Percentiles rank a stretch among this genome's conserved stretches.
Conservation (phyloP, 2,113 vertebrate species). For the Ploceus nigricollis region DNA sequence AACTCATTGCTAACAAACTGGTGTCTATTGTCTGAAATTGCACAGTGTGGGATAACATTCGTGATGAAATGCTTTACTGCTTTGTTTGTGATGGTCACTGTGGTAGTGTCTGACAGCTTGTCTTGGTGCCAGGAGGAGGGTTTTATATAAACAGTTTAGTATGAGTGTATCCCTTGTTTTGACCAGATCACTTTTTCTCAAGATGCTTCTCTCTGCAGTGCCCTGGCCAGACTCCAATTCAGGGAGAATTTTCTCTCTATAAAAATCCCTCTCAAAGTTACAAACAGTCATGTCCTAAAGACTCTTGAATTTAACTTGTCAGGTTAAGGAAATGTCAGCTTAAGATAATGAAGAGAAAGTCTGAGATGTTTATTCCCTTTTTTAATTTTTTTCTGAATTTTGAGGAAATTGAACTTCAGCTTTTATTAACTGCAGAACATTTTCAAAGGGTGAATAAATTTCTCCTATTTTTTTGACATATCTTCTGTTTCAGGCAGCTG, state of each 20-base stretch:
- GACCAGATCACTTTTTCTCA: conserved; percentile 26
- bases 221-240: conserved; percentile 33
- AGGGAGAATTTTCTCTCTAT: conserved; percentile 45
- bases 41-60: conserved; percentile 49
- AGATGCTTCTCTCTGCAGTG: conserved; percentile 32
- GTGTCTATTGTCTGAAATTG: conserved; percentile 51
- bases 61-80: conserved; percentile 60
- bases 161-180: conserved; percentile 8
- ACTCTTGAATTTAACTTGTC: conserved; percentile 20
- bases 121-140: conserved; percentile 30
- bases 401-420: not conserved
- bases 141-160: conserved; percentile 39
- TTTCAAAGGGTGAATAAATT: not conserved
- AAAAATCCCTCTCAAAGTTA: conserved; percentile 25
- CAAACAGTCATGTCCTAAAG: not conserved
- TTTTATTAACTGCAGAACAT: not conserved
- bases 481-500: conserved; percentile 23
- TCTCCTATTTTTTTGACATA: not conserved
- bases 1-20: conserved; percentile 29
- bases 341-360: not conserved
- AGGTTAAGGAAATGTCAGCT: conserved; percentile 21
- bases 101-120: conserved; percentile 40
- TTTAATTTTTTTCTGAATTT: not conserved
- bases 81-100: conserved; percentile 62
- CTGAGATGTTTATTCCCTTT: not conserved